Percentiles rank a stretch among this genome's conserved stretches.
These are phyloP conservation scores for Hermetia illucens DNA, from an alignment of 1,140 invertebrate species.

Conservation along the genomic window DNA sequence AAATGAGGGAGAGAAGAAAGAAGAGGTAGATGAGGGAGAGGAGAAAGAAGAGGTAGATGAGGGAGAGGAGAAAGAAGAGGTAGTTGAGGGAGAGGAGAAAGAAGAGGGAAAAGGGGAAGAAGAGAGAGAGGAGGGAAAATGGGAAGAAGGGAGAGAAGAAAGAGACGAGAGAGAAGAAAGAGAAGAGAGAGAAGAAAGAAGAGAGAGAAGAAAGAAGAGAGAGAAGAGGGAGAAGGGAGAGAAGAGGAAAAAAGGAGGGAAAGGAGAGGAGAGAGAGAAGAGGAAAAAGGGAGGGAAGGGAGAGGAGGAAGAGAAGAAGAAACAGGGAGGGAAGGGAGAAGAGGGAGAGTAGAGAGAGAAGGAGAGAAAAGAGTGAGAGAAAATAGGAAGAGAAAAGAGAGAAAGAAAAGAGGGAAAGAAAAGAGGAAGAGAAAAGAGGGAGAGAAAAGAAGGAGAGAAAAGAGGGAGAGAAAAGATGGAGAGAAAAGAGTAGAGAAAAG, in stretches of 20 bases:
- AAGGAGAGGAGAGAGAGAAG: not conserved
- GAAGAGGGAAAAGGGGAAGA: not conserved
- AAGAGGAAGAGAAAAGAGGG: conserved; percentile 1
- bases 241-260: not conserved
- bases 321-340: not conserved
- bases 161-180: not conserved
- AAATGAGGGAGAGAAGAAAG: not conserved
- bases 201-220: not conserved
- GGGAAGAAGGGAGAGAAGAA: not conserved
- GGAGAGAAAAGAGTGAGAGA: not conserved
- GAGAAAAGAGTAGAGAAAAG: not conserved
- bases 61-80: not conserved
- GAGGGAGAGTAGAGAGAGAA: not conserved
- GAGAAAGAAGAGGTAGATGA: not conserved
- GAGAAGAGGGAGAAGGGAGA: not conserved
- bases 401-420: conserved; percentile 1
- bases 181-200: not conserved
- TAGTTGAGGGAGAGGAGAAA: not conserved
- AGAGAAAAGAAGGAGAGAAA: no score
- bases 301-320: not conserved
- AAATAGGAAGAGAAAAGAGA: not conserved
- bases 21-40: not conserved
- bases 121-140: not conserved
- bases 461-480: not conserved
- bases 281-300: not conserved